Conservation (phyloP, 2,797 vertebrate genomes). For the Etheostoma nigrum region DNA sequence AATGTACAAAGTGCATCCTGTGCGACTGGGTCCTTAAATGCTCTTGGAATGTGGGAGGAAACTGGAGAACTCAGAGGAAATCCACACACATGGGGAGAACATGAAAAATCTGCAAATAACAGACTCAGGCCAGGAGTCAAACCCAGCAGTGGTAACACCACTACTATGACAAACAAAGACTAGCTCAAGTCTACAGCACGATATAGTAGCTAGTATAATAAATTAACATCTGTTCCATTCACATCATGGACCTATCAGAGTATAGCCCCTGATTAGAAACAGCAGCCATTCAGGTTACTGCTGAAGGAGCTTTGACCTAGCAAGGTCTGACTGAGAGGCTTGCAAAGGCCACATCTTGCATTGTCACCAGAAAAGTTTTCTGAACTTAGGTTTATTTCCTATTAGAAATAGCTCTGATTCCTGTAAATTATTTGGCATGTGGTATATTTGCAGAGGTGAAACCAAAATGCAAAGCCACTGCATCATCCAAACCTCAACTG, state of each 20-base stretch:
- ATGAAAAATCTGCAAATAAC: conserved; percentile 57
- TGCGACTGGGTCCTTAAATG: conserved; percentile 50
- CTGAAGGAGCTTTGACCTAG: conserved; percentile 47
- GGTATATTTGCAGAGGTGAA: conserved; percentile 58
- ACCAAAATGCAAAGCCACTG: conserved; percentile 54
- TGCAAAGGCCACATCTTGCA: conserved; percentile 57
- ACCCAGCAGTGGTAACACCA: conserved; percentile 37
- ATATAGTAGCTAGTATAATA: conserved; percentile 23
- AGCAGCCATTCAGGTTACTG: conserved; percentile 47
- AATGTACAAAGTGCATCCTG: conserved; percentile 39
- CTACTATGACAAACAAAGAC: conserved; percentile 41
- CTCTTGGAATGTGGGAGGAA: conserved; percentile 67
- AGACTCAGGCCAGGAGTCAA: conserved; percentile 37
- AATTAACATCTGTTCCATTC: conserved; percentile 35
- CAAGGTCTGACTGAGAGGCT: conserved; percentile 26
- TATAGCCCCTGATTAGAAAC: conserved; percentile 54
- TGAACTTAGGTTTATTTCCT: conserved; percentile 34
- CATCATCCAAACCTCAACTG: conserved; percentile 67
- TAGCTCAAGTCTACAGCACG: conserved; percentile 13
- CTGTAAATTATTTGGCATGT: conserved; percentile 65
- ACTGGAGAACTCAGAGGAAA: conserved; percentile 69
- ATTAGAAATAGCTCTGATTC: conserved; percentile 63
- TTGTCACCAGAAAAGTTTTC: conserved; percentile 30
- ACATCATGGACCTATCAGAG: conserved; percentile 31
- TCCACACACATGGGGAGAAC: conserved; percentile 63